Percentiles rank a stretch among this genome's conserved stretches.
phyloP scores from a whole-genome alignment of 2,113 vertebrate species.

The Trinectes maculatus region DNA sequence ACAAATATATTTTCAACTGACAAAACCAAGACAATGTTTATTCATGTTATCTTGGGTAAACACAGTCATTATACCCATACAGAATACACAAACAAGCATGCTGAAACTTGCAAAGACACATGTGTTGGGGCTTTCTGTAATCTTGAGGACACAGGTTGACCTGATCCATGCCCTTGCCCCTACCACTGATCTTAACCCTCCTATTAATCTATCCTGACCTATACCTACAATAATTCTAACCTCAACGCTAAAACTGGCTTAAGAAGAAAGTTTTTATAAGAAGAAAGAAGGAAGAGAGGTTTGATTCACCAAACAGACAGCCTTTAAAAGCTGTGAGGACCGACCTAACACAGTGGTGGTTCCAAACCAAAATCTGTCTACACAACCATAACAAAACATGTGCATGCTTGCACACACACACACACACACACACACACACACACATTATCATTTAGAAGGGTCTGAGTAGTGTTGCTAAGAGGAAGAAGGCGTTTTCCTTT shows the following conservation, averaged over 20 bases:
- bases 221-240: background rate
- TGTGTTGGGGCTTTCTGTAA: background rate
- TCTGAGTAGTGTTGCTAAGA: conserved; percentile 31
- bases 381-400: conserved; percentile 7
- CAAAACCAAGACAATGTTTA: conserved; percentile 26
- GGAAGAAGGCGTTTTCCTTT: conserved; percentile 75
- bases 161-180: background rate
- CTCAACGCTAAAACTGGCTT: background rate
- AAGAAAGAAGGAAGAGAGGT: no score
- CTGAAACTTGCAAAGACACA: background rate
- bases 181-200: background rate
- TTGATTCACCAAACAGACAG: background rate
- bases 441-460: conserved; percentile 22
- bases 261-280: no score
- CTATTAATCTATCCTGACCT: background rate
- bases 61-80: conserved; percentile 5
- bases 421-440: conserved; percentile 23
- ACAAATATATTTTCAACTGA: conserved; percentile 1
- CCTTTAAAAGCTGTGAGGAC: background rate
- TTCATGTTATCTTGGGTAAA: conserved; percentile 28
- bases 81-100: conserved; percentile 17
- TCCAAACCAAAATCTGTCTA: background rate
- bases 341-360: background rate
- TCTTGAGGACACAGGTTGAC: background rate
- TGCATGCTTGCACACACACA: background rate